Evolutionary conservation across 2,113 vertebrate genomes (phyloP).

Genomic region (Megaceryle maxima): DNA sequence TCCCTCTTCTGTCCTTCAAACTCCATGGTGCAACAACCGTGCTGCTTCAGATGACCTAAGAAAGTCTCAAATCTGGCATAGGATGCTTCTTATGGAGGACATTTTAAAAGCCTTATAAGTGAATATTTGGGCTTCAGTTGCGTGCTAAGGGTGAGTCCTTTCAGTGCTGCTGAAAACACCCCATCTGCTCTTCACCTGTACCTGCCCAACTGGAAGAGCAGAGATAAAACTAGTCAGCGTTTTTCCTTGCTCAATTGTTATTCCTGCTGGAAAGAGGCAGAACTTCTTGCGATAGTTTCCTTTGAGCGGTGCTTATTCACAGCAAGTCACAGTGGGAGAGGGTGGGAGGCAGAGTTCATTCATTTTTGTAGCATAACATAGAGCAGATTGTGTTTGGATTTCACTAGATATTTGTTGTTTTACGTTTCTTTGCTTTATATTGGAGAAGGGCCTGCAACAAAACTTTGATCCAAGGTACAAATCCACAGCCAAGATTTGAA

Average conservation of each 20-base stretch:
- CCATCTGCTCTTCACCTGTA: neutral
- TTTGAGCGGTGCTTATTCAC: conserved; percentile 42
- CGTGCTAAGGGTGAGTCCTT: neutral
- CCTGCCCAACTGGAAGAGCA: neutral
- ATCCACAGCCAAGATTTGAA: conserved; percentile 51
- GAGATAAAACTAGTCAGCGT: neutral
- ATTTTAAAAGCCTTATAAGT: neutral
- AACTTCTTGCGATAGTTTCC: neutral
- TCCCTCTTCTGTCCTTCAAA: neutral
- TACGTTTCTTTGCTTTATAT: conserved; percentile 50
- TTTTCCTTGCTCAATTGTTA: neutral
- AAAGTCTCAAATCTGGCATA: neutral
- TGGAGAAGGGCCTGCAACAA: conserved; percentile 54
- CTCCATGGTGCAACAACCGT: accelerated
- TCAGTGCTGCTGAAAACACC: neutral
- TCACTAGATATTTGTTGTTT: conserved; percentile 54
- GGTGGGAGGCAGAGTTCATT: conserved; percentile 66
- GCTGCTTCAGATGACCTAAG: neutral
- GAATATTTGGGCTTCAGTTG: neutral
- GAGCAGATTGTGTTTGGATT: conserved; percentile 62
- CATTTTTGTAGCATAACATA: conserved; percentile 59
- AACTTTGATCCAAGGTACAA: conserved; percentile 64
- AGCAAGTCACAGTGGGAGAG: conserved; percentile 63
- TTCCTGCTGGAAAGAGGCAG: conserved; percentile 22
- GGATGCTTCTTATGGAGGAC: neutral